Evolutionary conservation across 2,888 invertebrate species (phyloP).

Genomic region (Acanthosoma haemorrhoidale): DNA sequence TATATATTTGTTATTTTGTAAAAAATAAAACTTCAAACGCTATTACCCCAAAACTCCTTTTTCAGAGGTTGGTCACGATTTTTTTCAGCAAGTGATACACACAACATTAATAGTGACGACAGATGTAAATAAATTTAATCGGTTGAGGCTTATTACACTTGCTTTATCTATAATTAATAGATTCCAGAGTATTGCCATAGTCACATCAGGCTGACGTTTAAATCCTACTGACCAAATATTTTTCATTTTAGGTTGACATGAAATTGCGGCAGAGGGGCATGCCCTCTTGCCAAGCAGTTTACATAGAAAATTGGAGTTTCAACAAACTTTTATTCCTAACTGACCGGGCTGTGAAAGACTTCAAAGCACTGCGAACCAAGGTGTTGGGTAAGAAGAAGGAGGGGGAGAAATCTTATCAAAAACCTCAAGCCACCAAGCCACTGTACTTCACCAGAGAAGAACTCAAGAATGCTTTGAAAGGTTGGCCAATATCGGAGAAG

Average conservation of each 20-base stretch:
- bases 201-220: too few relatives aligned
- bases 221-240: too few relatives aligned
- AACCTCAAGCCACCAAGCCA: not conserved
- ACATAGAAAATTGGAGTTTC: constrained; percentile 22
- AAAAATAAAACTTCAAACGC: too few relatives aligned
- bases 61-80: too few relatives aligned
- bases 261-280: not conserved
- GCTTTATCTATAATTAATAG: too few relatives aligned
- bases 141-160: too few relatives aligned
- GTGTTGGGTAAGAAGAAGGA: not conserved
- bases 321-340: constrained; percentile 18
- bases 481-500: not conserved
- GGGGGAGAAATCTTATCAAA: not conserved
- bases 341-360: not conserved
- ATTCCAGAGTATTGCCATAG: too few relatives aligned
- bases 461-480: not conserved
- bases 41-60: too few relatives aligned
- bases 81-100: too few relatives aligned
- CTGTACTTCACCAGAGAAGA: not conserved
- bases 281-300: constrained; percentile 2
- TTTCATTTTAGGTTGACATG: not conserved
- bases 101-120: too few relatives aligned
- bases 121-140: too few relatives aligned
- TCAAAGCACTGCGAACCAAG: not conserved
- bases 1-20: too few relatives aligned